phyloP scores from a whole-genome alignment of 2,797 vertebrate species.

The Coluber constrictor region DNA sequence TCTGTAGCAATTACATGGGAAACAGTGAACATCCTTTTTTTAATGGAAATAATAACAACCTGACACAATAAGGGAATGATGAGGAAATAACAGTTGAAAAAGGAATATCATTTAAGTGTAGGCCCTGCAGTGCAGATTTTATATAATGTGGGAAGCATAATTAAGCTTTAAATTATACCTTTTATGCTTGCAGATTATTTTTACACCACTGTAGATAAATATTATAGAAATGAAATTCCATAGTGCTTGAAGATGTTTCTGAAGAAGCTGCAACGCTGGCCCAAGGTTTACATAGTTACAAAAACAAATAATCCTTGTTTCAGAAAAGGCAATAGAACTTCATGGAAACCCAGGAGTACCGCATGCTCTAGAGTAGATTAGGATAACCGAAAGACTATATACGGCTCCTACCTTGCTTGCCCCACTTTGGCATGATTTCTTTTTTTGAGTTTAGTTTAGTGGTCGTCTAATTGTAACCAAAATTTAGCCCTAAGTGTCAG shows the following conservation, averaged over 20 bases:
- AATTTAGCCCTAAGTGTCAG: neutral
- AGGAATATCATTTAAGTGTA: neutral
- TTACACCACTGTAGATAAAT: neutral
- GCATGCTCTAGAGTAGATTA: neutral
- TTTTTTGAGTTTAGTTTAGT: neutral
- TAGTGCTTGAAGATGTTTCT: neutral
- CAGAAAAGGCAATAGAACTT: neutral
- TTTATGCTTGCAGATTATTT: neutral
- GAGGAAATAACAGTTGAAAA: slow-evolving; percentile 28
- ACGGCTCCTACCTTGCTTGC: neutral
- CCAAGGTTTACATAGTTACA: neutral
- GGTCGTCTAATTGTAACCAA: neutral
- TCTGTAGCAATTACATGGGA: slow-evolving; percentile 32
- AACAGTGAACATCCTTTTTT: slow-evolving; percentile 37
- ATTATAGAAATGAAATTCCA: neutral
- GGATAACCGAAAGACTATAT: neutral
- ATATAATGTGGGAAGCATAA: neutral
- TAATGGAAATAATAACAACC: neutral
- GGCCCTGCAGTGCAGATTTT: neutral
- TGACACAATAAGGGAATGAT: slow-evolving; percentile 6
- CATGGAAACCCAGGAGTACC: neutral
- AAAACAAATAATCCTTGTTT: neutral
- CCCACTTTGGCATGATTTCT: neutral
- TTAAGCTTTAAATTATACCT: neutral
- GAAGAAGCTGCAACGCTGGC: neutral